phyloP scores from a whole-genome alignment of 2,888 invertebrate genomes.

The Trisateles emortualis region DNA sequence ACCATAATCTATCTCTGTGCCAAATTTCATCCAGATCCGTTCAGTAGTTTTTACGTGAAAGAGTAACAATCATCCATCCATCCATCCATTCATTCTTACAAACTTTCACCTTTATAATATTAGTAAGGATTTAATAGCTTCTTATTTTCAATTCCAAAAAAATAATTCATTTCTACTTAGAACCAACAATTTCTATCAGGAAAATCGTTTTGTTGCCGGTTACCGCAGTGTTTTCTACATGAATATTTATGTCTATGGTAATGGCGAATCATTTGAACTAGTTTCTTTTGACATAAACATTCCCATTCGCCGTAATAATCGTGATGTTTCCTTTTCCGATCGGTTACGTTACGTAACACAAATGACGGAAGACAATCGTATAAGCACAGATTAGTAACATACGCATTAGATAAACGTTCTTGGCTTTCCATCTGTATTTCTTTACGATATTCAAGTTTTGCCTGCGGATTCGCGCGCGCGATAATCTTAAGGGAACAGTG shows the following conservation, averaged over 20 bases:
- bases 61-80: no score
- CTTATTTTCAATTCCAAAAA: no score
- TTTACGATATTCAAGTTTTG: no score
- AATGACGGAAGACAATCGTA: constrained; percentile 58
- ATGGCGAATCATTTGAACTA: constrained; percentile 35
- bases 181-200: background rate
- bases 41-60: no score
- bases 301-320: constrained; percentile 34
- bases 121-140: no score
- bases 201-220: background rate
- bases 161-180: background rate
- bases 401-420: constrained; percentile 55
- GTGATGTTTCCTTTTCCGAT: constrained; percentile 44
- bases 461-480: no score
- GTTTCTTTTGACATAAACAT: constrained; percentile 52
- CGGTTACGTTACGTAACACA: constrained; percentile 51
- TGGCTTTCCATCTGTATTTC: constrained; percentile 48
- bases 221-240: constrained; percentile 18
- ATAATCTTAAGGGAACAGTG: no score
- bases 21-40: no score
- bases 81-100: no score
- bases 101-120: no score
- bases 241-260: constrained; percentile 40
- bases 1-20: no score
- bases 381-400: no score